Percentiles rank a stretch among this genome's conserved stretches.
These are phyloP conservation scores for Eulemur macaco DNA, from an alignment of 2,113 vertebrate genomes.

Conservation along the genomic window DNA sequence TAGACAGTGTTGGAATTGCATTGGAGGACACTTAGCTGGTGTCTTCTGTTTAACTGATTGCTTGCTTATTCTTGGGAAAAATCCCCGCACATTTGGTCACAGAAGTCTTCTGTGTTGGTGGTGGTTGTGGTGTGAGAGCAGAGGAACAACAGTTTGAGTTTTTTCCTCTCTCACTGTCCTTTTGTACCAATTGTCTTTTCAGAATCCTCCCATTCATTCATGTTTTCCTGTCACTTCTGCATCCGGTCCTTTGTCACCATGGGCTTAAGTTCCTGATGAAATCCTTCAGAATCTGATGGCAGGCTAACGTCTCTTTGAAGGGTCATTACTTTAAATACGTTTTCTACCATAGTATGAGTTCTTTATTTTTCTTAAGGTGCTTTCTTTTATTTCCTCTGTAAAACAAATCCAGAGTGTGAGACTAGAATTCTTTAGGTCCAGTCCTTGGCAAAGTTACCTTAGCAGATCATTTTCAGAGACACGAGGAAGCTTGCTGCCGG, in stretches of 20 bases:
- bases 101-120: background rate
- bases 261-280: conserved; percentile 81
- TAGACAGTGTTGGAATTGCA: background rate
- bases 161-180: background rate
- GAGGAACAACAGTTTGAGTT: background rate
- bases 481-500: background rate
- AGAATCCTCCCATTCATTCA: background rate
- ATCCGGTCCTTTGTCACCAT: background rate
- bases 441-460: background rate
- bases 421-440: background rate
- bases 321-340: conserved; percentile 80
- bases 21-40: background rate
- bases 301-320: conserved; percentile 82
- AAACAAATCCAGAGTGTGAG: background rate
- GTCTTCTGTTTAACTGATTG: background rate
- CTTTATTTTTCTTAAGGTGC: conserved; percentile 45
- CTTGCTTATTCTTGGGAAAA: background rate
- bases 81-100: background rate
- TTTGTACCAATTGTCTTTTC: background rate
- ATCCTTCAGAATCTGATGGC: conserved; percentile 74
- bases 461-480: background rate
- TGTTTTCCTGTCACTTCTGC: background rate
- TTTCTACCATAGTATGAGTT: conserved; percentile 74
- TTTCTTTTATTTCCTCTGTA: background rate
- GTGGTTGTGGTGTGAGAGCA: background rate